phyloP scores from a whole-genome alignment of 2,113 vertebrate genomes.

The Ptilorrhoa leucosticta region DNA sequence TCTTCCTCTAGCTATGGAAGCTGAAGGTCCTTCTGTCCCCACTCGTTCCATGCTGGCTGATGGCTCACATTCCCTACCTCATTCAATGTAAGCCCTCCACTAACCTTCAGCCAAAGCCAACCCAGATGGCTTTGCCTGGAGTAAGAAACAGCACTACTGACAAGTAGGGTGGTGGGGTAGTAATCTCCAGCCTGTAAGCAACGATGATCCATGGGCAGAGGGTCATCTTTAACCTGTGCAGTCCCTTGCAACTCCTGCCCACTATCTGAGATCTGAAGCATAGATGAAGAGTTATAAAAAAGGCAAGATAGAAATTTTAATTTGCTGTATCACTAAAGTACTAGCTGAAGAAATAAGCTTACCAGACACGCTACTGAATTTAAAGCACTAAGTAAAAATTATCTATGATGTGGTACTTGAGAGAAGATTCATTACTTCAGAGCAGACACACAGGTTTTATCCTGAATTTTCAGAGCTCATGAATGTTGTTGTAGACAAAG shows the following conservation, averaged over 20 bases:
- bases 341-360: neutral
- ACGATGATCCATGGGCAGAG: neutral
- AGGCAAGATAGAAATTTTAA: neutral
- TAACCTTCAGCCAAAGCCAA: neutral
- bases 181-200: neutral
- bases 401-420: neutral
- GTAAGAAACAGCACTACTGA: neutral
- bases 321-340: neutral
- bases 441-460: neutral
- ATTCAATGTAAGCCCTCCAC: neutral
- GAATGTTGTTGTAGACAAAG: neutral
- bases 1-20: neutral
- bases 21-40: neutral
- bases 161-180: neutral
- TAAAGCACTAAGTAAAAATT: neutral
- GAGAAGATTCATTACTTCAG: neutral
- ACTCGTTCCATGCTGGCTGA: neutral
- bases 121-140: neutral
- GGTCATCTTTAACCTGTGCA: neutral
- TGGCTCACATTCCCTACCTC: neutral
- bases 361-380: neutral
- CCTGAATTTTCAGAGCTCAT: neutral
- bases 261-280: neutral
- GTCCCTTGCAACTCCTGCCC: neutral
- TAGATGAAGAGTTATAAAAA: neutral